Evolutionary conservation across 2,888 invertebrate genomes (phyloP), one percentile per base, ranked within the genome.

Genomic region (Dyspetes luteomarginatus): DNA sequence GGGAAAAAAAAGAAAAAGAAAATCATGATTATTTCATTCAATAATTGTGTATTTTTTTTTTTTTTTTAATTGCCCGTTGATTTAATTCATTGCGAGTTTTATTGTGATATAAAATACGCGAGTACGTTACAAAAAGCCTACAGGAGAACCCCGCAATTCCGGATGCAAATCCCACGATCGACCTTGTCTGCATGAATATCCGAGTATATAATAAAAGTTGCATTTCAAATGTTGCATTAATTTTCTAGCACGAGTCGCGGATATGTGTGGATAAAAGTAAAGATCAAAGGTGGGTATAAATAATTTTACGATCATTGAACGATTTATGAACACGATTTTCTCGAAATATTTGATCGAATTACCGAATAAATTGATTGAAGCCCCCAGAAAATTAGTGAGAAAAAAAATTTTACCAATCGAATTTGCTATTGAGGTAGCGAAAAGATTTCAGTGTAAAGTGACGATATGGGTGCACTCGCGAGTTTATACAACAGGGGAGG

Each of bases 151-250:
- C 28, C 22, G 62, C 68, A 28, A 74, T 74, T 74, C 69, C 56
- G 79, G 78, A 79, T 79, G 64, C 58, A 69, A 79, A 71, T 56
- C 48, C 74, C 30, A 64, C 56, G 48, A 56, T 69, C 62, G 58
- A 74, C 69, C 74, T 79, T 79, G 79, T 48, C 36, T 55, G 45
- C 69, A 69, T 30, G 79, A 69, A 28, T 45, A 55, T 41, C 45
- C 43, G 52, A 9, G 22, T n/a, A 41, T 28, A 26, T 24, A 73
- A 69, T 71, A 65, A 74, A 64, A 74, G 26, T 28, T 69, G 64
- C 64, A 74, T 64, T 58, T 36, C 15, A 56, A 12, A 28, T 5
- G 64, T 64, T 58, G 78, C 64, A 69, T 69, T 50, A 36, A 30
- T 22, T 56, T 19, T 48, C 15, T 65, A 36, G 56, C 41, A 56